Evolutionary conservation across 2,113 vertebrate species (phyloP), one percentile per base, ranked within the genome.

Genomic region (Oxygymnocypris stewartii): DNA sequence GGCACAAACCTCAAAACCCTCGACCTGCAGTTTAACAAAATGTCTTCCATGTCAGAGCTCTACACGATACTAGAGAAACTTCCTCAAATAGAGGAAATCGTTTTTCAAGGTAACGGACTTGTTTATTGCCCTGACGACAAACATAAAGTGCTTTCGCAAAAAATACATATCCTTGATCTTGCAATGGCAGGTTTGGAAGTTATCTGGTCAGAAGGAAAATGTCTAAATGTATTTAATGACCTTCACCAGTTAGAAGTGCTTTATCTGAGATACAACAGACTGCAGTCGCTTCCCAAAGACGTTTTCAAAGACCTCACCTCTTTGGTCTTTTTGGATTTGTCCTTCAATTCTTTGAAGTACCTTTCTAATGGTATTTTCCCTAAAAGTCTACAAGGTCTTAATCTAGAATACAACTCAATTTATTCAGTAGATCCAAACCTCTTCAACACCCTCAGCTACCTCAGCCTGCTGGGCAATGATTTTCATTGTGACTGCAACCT

Each of bases 401-500:
- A 95, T 51, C 87, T 98, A 10, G 93, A 95, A 16, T 59, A 91
- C 73, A 99, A 99, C 88, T 95, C 95, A 63, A 92, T 99, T 25
- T 92, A 95, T 16, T 92, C 94, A 49, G 96, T 96, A 0, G 91
- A 96, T 79, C 97, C 97, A 0, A 20, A 23, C 2, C 31, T 90
- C 6, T 97, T 99, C 79, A 88, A 82, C 5, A 93, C 89, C 0
- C 90, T 98, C 75, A 86, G 23, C 1, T 0, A 31, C 3, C 86
- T 99, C 78, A 91, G 92, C 91, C 88, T 98, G 79, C 89, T 80
- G 4, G 92, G 67, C 23, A 99, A 98, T 85, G 91, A 40, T 0
- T 98, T 95, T 85, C 79, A 95, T 79, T 99, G 97, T n/a, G 92
- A 95, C 4, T 98, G 98, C 59, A 35, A 89, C 31, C 94, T 98